Evolutionary conservation across 2,113 vertebrate genomes (phyloP).

Genomic region (Nycticebus coucang): DNA sequence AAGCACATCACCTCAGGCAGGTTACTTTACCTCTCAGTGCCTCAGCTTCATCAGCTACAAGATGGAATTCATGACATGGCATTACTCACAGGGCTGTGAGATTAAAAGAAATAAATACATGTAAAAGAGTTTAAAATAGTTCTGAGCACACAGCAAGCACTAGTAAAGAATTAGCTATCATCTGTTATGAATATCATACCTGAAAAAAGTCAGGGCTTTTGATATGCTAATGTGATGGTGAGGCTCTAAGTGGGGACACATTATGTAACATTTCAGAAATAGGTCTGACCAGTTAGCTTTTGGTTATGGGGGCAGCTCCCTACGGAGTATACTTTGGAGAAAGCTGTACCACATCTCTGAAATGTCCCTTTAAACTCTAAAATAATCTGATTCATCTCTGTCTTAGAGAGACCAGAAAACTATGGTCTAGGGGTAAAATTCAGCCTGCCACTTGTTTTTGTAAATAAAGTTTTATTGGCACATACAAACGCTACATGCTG

Average conservation of each 20-base stretch:
- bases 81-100: background rate
- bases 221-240: background rate
- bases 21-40: background rate
- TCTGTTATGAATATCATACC: background rate
- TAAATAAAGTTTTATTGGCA: slow-evolving; percentile 6
- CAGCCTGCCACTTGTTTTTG: background rate
- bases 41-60: background rate
- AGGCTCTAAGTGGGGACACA: background rate
- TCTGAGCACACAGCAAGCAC: background rate
- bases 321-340: background rate
- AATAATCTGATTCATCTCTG: background rate
- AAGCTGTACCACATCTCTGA: background rate
- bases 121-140: background rate
- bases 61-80: background rate
- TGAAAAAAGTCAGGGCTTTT: background rate
- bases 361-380: background rate
- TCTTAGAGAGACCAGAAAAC: background rate
- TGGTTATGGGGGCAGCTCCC: background rate
- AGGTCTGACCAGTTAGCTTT: background rate
- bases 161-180: background rate
- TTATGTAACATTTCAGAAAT: background rate
- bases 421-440: background rate
- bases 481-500: background rate
- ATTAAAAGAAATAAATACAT: background rate
- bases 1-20: background rate